A percentile compares a stretch with the other conserved stretches of the same genome.
Conservation (phyloP, 2,797 vertebrate genomes). For the Carcharodon carcharias region DNA sequence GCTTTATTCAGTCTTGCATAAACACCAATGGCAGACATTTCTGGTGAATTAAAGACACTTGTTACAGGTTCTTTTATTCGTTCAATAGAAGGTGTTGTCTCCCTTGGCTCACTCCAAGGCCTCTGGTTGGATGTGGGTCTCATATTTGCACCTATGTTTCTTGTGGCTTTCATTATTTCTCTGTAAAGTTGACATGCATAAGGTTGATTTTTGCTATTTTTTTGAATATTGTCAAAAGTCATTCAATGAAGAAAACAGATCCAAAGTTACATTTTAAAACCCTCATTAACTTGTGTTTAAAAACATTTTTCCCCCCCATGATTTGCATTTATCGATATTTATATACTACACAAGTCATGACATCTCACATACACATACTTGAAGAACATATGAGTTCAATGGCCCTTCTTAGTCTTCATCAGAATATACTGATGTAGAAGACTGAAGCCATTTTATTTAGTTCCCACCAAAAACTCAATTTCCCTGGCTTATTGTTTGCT, state of each 20-base stretch:
- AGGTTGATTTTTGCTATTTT: not conserved
- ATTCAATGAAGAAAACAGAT: not conserved
- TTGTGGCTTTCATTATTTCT: not conserved
- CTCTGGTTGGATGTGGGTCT: not conserved
- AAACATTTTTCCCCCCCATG: not conserved
- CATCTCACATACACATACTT: not conserved
- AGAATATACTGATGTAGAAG: not conserved
- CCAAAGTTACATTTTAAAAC: not conserved
- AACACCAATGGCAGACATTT: not conserved
- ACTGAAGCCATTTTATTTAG: not conserved
- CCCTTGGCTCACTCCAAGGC: not conserved
- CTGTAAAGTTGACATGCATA: constrained; percentile 1
- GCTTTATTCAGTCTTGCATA: not conserved
- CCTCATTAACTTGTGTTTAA: not conserved
- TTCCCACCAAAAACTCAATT: not conserved
- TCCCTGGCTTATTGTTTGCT: not conserved
- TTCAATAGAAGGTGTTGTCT: fast-evolving
- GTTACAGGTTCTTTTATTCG: not conserved
- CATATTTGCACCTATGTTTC: not conserved
- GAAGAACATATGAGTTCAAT: not conserved
- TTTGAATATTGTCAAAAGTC: not conserved
- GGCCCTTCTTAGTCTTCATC: not conserved
- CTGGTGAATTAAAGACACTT: not conserved
- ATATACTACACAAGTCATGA: not conserved
- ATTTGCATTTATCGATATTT: not conserved